phyloP scores from a whole-genome alignment of 2,797 vertebrate species.

The Peromyscus attwateri region DNA sequence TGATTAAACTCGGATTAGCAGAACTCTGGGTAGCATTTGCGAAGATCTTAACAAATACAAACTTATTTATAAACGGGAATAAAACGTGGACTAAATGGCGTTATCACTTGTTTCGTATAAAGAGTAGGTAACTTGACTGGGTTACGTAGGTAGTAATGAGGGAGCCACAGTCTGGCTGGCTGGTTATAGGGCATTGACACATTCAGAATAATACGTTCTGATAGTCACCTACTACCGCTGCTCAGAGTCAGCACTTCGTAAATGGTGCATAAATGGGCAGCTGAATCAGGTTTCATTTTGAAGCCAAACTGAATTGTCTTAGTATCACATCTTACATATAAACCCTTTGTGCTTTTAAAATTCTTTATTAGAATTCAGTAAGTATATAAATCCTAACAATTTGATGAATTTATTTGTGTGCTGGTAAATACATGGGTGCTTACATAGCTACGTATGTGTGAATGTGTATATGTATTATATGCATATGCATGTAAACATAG shows the following conservation, averaged over 20 bases:
- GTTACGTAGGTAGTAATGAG: not conserved
- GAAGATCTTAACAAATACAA: not conserved
- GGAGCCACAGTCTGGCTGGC: not conserved
- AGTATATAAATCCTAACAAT: not conserved
- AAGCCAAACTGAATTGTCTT: conserved; percentile 26
- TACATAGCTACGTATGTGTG: not conserved
- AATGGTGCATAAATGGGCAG: not conserved
- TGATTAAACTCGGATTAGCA: not conserved
- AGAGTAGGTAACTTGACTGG: not conserved
- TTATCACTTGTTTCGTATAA: not conserved
- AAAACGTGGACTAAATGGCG: not conserved
- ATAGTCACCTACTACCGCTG: not conserved
- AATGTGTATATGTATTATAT: not conserved
- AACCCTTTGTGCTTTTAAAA: not conserved
- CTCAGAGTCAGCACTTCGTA: not conserved
- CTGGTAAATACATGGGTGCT: not conserved
- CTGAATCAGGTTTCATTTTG: not conserved
- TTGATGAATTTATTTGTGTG: conserved; percentile 40
- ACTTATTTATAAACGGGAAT: not conserved
- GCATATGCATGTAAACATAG: not conserved
- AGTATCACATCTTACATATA: not conserved
- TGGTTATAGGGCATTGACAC: not conserved
- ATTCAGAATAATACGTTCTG: not conserved
- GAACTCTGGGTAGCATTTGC: no score
- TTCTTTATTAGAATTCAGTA: conserved; percentile 7